Conservation (phyloP, 2,888 invertebrate species). For the Dryomyza anilis region DNA sequence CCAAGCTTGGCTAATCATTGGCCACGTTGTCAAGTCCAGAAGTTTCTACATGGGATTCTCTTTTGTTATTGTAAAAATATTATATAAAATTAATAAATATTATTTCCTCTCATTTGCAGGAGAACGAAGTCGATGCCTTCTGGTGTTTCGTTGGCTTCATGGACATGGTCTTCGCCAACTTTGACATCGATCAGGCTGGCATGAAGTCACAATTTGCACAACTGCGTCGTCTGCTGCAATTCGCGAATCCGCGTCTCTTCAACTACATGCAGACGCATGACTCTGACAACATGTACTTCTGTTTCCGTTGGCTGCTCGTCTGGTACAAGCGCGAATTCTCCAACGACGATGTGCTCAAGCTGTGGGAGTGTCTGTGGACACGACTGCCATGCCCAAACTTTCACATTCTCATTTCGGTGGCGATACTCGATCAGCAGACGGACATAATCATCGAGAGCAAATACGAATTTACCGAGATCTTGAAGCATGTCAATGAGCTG, state of each 20-base stretch:
- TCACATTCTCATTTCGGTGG: conserved; percentile 89
- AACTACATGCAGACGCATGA: conserved; percentile 73
- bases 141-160: conserved; percentile 99
- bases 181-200: conserved; percentile 95
- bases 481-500: conserved; percentile 96
- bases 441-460: conserved; percentile 85
- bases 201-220: conserved; percentile 93
- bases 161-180: conserved; percentile 90
- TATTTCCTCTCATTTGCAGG: conserved; percentile 64
- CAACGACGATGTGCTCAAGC: conserved; percentile 81
- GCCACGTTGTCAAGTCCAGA: too few species aligned
- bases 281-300: conserved; percentile 95
- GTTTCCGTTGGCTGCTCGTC: conserved; percentile 96
- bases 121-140: conserved; percentile 94
- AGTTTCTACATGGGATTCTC: too few species aligned
- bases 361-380: conserved; percentile 98
- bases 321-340: conserved; percentile 94
- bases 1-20: too few species aligned
- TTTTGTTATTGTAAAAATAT: too few species aligned
- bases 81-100: too few species aligned
- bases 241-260: conserved; percentile 83
- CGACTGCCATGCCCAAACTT: conserved; percentile 93
- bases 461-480: conserved; percentile 94
- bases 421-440: conserved; percentile 90
- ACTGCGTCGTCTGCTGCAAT: conserved; percentile 78